Conservation (phyloP, 2,113 vertebrate genomes). For the Leiothrix lutea region DNA sequence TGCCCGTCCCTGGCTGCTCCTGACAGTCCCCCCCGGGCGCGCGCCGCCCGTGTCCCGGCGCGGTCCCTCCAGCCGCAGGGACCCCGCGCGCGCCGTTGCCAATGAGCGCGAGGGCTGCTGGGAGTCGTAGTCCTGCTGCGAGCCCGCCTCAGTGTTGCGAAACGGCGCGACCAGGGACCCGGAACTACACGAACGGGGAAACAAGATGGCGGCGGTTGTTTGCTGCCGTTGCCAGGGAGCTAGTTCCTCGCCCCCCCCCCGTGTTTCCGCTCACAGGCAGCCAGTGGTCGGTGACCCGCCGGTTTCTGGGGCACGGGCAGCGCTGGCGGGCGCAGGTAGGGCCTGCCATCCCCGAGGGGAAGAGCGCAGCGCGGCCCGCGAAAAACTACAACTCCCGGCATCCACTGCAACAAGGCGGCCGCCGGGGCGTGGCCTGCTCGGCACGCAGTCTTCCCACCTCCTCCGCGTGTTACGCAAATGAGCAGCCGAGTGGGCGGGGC, state of each 20-base stretch:
- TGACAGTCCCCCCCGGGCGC: no score
- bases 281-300: rapidly evolving
- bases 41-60: background rate
- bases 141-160: rapidly evolving
- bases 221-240: slow-evolving; percentile 39
- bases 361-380: rapidly evolving
- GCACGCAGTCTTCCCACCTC: background rate
- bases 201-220: slow-evolving; percentile 8
- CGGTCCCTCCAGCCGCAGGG: no score
- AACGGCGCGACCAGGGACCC: rapidly evolving
- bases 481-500: background rate
- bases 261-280: background rate
- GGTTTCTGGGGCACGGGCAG: rapidly evolving
- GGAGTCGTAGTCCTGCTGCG: background rate
- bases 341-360: rapidly evolving
- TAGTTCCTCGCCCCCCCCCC: rapidly evolving
- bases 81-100: background rate
- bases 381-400: background rate
- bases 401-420: background rate
- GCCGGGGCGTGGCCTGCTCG: background rate
- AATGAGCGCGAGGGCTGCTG: background rate
- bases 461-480: background rate
- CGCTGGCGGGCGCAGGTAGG: rapidly evolving
- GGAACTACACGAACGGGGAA: background rate
- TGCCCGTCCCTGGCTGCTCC: background rate